Evolutionary conservation across 2,888 invertebrate species (phyloP).

Genomic region (Carabus problematicus): DNA sequence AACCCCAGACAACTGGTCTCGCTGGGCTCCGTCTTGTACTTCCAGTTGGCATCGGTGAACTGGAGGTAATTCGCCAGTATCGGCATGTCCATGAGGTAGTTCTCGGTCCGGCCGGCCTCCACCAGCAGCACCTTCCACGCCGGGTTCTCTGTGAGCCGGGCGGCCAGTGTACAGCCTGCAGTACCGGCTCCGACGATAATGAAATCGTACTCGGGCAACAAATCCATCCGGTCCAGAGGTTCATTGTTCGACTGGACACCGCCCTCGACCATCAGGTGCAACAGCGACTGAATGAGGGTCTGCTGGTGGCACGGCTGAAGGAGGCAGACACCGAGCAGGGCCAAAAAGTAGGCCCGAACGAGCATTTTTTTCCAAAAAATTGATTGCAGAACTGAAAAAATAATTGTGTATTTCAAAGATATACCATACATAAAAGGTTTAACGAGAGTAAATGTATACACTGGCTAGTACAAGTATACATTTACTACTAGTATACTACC

Average conservation of each 20-base stretch:
- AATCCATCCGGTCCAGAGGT: constrained; percentile 63
- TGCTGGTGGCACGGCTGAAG: constrained; percentile 44
- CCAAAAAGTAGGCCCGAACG: background rate
- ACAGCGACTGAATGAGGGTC: constrained; percentile 59
- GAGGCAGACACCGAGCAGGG: background rate
- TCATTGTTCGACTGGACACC: constrained; percentile 62
- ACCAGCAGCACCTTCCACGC: constrained; percentile 66
- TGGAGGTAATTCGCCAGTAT: constrained; percentile 77
- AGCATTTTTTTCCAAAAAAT: no score
- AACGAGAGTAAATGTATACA: no score
- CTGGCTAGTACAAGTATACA: no score
- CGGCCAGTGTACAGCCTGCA: constrained; percentile 79
- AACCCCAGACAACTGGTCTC: constrained; percentile 76
- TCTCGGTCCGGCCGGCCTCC: constrained; percentile 61
- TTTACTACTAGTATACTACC: no score
- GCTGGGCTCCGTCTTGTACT: constrained; percentile 80
- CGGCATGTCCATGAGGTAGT: constrained; percentile 77
- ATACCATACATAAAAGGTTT: no score
- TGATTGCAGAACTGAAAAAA: no score
- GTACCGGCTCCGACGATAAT: constrained; percentile 82
- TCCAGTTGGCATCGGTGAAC: constrained; percentile 78
- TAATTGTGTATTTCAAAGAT: no score
- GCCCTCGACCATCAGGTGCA: constrained; percentile 65
- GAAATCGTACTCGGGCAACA: constrained; percentile 74
- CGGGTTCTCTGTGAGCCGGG: constrained; percentile 73